These are phyloP conservation scores for Fragum whitleyi DNA, from an alignment of 2,888 invertebrate species.

Conservation along the genomic window DNA sequence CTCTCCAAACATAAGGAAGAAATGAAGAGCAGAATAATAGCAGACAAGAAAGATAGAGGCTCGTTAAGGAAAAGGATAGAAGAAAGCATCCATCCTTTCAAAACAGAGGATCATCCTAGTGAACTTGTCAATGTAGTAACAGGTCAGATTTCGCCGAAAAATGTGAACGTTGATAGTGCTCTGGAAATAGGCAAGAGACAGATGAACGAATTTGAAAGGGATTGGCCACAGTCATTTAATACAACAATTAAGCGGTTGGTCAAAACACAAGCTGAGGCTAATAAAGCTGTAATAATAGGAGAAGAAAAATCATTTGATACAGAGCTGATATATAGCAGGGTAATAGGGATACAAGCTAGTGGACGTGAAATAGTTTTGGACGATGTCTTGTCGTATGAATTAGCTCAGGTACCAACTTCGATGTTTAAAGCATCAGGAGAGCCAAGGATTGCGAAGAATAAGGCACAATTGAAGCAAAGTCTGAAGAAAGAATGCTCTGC, in stretches of 20 bases:
- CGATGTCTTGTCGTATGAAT: slow-evolving; percentile 14
- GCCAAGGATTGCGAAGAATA: slow-evolving; percentile 35
- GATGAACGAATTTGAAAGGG: slow-evolving; percentile 28
- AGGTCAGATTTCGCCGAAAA: slow-evolving; percentile 14
- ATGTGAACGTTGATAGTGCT: slow-evolving; percentile 39
- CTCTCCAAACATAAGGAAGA: slow-evolving; percentile 32
- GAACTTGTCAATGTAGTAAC: slow-evolving; percentile 30
- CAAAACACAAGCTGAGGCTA: slow-evolving; percentile 6
- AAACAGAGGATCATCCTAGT: slow-evolving; percentile 16
- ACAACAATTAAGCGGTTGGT: neutral
- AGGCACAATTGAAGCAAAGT: no score
- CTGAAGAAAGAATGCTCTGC: neutral
- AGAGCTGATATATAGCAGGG: slow-evolving; percentile 26
- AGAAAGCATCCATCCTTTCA: slow-evolving; percentile 27
- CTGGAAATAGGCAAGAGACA: slow-evolving; percentile 23
- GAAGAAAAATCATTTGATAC: slow-evolving; percentile 38
- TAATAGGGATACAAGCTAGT: slow-evolving; percentile 38
- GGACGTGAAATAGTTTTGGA: slow-evolving; percentile 28
- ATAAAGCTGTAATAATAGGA: slow-evolving; percentile 7
- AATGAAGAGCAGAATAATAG: neutral
- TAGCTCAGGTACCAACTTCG: slow-evolving; percentile 38
- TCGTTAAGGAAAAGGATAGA: slow-evolving; percentile 27
- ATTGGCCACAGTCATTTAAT: slow-evolving; percentile 28
- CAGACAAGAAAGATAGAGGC: slow-evolving; percentile 38
- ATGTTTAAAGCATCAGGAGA: no score